Conservation (phyloP, 2,113 vertebrate species). For the Alligator mississippiensis region DNA sequence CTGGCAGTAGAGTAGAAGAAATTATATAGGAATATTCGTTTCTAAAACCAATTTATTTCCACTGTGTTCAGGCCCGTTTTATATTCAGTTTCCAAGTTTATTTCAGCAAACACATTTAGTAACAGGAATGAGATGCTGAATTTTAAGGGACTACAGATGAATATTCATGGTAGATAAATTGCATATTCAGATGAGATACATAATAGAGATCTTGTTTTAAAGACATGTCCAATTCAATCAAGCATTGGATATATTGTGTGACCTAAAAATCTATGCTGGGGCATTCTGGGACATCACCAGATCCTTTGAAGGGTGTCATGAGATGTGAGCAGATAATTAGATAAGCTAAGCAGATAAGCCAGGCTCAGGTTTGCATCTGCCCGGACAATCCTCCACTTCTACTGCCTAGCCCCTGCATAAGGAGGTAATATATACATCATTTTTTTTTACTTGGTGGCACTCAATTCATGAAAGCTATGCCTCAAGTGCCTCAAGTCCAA, state of each 20-base stretch:
- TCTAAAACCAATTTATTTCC: slow-evolving; percentile 17
- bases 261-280: not conserved
- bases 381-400: no score
- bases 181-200: not conserved
- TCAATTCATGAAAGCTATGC: no score
- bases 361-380: no score
- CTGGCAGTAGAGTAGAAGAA: not conserved
- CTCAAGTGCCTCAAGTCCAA: no score
- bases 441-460: no score
- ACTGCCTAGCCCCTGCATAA: no score
- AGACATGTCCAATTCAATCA: not conserved
- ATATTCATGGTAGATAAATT: not conserved
- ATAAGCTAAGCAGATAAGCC: no score
- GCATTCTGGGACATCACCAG: no score
- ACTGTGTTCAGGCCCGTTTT: not conserved
- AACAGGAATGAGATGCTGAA: not conserved
- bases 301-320: no score
- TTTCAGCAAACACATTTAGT: not conserved
- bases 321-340: no score
- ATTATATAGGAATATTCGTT: not conserved
- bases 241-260: not conserved
- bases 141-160: not conserved
- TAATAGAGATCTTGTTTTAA: not conserved
- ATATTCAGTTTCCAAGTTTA: not conserved
- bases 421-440: no score